Percentiles rank a stretch among this genome's conserved stretches.
Evolutionary conservation across 1,140 invertebrate genomes (phyloP).

Genomic region (Melitaea cinxia): DNA sequence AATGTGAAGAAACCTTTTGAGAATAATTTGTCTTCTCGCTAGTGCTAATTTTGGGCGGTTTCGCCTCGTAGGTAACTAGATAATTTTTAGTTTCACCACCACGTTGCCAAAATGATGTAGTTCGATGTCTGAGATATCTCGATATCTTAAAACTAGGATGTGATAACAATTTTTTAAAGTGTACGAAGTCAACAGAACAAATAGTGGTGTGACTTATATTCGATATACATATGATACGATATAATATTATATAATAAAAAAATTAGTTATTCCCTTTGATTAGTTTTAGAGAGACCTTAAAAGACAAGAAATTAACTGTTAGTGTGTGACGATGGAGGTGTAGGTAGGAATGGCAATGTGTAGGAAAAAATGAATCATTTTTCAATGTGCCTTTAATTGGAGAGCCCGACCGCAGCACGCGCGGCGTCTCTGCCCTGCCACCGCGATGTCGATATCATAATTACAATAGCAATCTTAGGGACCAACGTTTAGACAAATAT

Average conservation of each 20-base stretch:
- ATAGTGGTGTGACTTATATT: constrained; percentile 76
- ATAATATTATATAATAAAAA: constrained; percentile 62
- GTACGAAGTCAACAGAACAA: constrained; percentile 63
- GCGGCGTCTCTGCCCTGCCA: constrained; percentile 57
- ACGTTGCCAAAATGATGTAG: constrained; percentile 76
- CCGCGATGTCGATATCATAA: constrained; percentile 50
- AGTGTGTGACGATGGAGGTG: constrained; percentile 46
- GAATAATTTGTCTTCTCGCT: constrained; percentile 43
- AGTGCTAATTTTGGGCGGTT: constrained; percentile 60
- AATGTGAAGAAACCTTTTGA: constrained; percentile 76
- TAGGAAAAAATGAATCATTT: constrained; percentile 70
- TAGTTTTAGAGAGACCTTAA: constrained; percentile 70
- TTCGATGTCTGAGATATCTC: constrained; percentile 51
- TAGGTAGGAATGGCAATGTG: constrained; percentile 63
- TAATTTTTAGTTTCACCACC: constrained; percentile 74
- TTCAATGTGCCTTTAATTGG: constrained; percentile 79
- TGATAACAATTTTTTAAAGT: constrained; percentile 71
- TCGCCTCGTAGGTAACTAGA: constrained; percentile 73
- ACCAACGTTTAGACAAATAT: constrained; percentile 81
- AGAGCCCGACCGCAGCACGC: constrained; percentile 65
- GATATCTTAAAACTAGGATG: constrained; percentile 71
- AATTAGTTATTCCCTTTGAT: constrained; percentile 74
- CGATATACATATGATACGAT: constrained; percentile 64
- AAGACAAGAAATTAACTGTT: constrained; percentile 52
- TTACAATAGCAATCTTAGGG: constrained; percentile 79